A percentile compares a stretch with the other conserved stretches of the same genome.
phyloP scores from a whole-genome alignment of 1,140 invertebrate genomes.

The Geopemphigus sp. region DNA sequence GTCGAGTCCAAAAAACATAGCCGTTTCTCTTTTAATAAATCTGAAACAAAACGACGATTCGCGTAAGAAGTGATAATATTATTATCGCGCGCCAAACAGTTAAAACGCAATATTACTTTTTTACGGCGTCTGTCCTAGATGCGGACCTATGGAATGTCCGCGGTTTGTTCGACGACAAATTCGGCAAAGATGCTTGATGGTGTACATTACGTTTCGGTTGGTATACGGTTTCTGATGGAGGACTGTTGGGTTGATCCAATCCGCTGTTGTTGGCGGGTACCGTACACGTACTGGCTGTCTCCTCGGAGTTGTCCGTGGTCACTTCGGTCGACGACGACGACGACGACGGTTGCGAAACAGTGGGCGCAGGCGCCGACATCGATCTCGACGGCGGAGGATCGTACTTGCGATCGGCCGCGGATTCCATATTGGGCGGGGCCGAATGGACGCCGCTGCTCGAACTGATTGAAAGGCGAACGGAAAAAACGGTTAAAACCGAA shows the following conservation, averaged over 20 bases:
- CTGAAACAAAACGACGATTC: conserved; percentile 52
- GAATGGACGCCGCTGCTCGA: conserved; percentile 44
- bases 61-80: not conserved
- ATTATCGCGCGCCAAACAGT: not conserved
- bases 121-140: conserved; percentile 53
- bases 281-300: conserved; percentile 44
- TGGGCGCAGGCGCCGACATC: conserved; percentile 35
- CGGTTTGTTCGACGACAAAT: conserved; percentile 49
- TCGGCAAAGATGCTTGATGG: conserved; percentile 52
- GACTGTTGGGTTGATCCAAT: conserved; percentile 33
- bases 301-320: conserved; percentile 41
- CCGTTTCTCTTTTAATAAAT: conserved; percentile 73
- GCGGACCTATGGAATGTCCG: conserved; percentile 47
- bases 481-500: not conserved
- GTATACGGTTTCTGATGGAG: conserved; percentile 25
- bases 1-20: conserved; percentile 75
- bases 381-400: conserved; percentile 18
- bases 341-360: conserved; percentile 1
- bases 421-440: conserved; percentile 40
- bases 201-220: conserved; percentile 48
- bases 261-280: conserved; percentile 40
- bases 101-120: conserved; percentile 52
- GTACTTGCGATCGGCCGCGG: not conserved
- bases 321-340: conserved; percentile 45
- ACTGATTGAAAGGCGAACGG: not conserved